Percentiles rank a stretch among this genome's conserved stretches.
phyloP scores from a whole-genome alignment of 2,113 vertebrate species.

The Paramormyrops kingsleyae region DNA sequence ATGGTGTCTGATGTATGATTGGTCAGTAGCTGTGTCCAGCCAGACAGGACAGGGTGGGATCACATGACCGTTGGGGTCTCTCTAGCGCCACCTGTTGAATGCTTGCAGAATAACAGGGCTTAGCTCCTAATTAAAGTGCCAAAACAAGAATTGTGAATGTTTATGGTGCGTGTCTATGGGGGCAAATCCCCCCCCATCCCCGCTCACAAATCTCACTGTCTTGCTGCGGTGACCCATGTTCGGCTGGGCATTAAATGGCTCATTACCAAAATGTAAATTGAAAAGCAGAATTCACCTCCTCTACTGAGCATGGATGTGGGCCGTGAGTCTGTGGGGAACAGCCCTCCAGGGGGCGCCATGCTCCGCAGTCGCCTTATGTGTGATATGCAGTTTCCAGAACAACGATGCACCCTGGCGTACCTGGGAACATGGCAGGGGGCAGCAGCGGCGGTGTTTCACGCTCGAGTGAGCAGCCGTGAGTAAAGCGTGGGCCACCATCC shows the following conservation, averaged over 20 bases:
- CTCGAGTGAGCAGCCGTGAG: not conserved
- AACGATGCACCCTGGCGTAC: conserved; percentile 22
- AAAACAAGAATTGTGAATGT: conserved; percentile 41
- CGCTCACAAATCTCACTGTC: not conserved
- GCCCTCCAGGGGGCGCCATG: not conserved
- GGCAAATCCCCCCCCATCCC: not conserved
- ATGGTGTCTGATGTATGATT: not conserved
- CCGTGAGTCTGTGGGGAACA: not conserved
- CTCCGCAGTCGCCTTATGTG: not conserved
- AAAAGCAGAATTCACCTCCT: conserved; percentile 25
- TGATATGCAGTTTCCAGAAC: conserved; percentile 4
- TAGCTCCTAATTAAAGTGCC: conserved; percentile 58
- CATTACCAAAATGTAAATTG: conserved; percentile 54
- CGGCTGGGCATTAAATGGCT: conserved; percentile 57
- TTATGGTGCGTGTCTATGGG: conserved; percentile 17
- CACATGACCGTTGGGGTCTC: not conserved
- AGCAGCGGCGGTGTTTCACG: not conserved
- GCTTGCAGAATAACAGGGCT: conserved; percentile 53
- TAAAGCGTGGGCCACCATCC: not conserved
- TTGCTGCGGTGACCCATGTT: conserved; percentile 52
- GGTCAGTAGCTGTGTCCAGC: not conserved
- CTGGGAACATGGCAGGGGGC: conserved; percentile 10
- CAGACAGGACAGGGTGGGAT: not conserved
- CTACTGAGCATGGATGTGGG: conserved; percentile 3
- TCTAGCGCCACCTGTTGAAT: conserved; percentile 35